Base-by-base conservation (phyloP, 2,888 invertebrate species). In the Ditylenchus weischeri region DNA sequence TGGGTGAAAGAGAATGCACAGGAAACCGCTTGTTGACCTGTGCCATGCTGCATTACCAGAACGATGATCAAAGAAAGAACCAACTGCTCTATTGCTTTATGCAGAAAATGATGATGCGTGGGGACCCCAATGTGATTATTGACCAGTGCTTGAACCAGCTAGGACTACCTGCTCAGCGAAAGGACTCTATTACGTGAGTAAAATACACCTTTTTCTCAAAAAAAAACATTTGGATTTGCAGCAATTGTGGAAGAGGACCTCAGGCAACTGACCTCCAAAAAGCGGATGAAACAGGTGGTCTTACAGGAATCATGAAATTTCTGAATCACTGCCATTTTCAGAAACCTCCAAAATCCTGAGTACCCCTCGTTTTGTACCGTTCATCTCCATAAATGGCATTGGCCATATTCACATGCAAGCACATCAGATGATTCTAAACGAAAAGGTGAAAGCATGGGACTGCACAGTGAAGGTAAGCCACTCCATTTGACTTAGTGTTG, bases 341-440 rank as follows among this genome's bases (percentile, higher is more conserved):
- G 69, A 65, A 50, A 74, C 74, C 4, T 49, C 47, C 18, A 51
- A 62, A 48, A 72, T 74, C 50, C 66, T 74, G 38, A 62, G 50
- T 47, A 43, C 47, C 11, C 75, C 74, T 21, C 61, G 69, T n/a
- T 74, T 74, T 60, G 74, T 74, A 11, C 74, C 74, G 7, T 72
- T 60, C 58, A 62, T 74, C 29, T 21, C 64, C 29, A 54, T 77
- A 36, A 73, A 76, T 38, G 72, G 61, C 1, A 50, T 65, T n/a
- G 65, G 75, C 8, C 74, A 76, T 48, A 57, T 77, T 19, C 64
- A 77, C 60, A 72, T 74, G 71, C 74, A 74, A 48, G 70, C 72
- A n/a, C 51, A 60, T 35, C 74, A 74, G 57, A 61, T 74, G 50
- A 54, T 74, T 49, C 43, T 74, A 21, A 57, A 50, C 10, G 75